Base-by-base conservation (phyloP, 2,888 invertebrate genomes). In the Caenorhabditis imperialis region DNA sequence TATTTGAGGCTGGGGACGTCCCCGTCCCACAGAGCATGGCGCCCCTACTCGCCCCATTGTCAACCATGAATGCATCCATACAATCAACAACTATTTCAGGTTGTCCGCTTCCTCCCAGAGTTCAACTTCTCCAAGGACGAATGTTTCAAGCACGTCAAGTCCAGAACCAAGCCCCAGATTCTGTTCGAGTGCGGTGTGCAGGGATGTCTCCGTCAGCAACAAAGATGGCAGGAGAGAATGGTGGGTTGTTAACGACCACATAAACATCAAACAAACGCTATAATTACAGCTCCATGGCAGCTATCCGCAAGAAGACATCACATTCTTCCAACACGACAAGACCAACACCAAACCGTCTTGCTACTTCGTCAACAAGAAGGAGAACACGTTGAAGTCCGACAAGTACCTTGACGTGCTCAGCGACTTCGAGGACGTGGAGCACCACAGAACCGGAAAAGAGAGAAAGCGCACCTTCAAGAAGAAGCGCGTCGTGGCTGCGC, bases 201-300 rank as follows among this genome's bases (percentile, higher is more conserved):
- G 8, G 42, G 42, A 18, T 61, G 60, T 25, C 25, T 33, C 7
- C 50, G 60, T 30, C 20, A 3, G 6, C 60, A 61, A 22, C n/a
- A 51, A 18, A 40, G 60, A 51, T 61, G 60, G 60, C 60, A 61
- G 10, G 60, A 22, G 22, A 40, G 60, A 61, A 42, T 61, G 60
- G 60, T 61, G 18, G 7, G 60, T 23, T n/a, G n/a, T n/a, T n/a
- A n/a, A n/a, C n/a, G n/a, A n/a, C n/a, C n/a, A n/a, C n/a, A 10
- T 54, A 16, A 18, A 16, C 20, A 10, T 14, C 23, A 12, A 53
- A 20, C 14, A 20, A 35, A 30, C 33, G n/a, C 12, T 27, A 27
- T 37, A 10, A 20, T 61, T 61, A 12, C 50, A 61, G 60, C 12
- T 61, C 4, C 60, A 61, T 12, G 60, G 60, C 22, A 16, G 20